phyloP scores from a whole-genome alignment of 2,888 invertebrate genomes.

The Geophilus truncorum region DNA sequence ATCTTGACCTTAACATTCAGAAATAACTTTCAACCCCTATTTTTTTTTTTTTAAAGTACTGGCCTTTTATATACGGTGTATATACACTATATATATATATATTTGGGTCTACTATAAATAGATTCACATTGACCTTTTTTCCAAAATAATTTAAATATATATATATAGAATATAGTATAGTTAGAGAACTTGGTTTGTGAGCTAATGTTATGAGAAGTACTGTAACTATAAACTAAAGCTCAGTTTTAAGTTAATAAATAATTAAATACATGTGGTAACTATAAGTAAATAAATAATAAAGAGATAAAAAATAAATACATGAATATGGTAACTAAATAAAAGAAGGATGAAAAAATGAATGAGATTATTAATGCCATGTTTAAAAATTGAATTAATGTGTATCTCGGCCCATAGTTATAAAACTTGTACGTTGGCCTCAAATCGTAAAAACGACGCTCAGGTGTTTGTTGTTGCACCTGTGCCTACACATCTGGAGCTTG shows the following conservation, averaged over 20 bases:
- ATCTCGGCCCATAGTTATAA: neutral
- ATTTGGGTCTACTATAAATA: neutral
- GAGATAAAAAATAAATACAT: no score
- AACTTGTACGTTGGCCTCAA: neutral
- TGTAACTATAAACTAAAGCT: neutral
- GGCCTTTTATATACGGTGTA: neutral
- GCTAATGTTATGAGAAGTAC: no score
- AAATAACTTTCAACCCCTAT: neutral
- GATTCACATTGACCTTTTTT: neutral
- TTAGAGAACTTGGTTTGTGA: no score
- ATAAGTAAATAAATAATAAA: no score
- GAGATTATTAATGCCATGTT: neutral
- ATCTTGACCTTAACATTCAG: neutral
- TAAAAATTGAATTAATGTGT: neutral
- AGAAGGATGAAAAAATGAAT: neutral
- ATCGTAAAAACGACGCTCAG: slow-evolving; percentile 8
- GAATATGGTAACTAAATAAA: no score
- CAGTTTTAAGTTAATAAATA: neutral
- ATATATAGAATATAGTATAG: no score
- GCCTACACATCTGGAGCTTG: slow-evolving; percentile 13
- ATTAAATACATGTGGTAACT: neutral
- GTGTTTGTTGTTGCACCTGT: slow-evolving; percentile 22
- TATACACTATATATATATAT: no score
- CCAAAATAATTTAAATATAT: no score
- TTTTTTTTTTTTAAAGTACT: neutral